These are phyloP conservation scores for Rhagium mordax DNA, from an alignment of 2,888 invertebrate genomes.

Conservation along the genomic window DNA sequence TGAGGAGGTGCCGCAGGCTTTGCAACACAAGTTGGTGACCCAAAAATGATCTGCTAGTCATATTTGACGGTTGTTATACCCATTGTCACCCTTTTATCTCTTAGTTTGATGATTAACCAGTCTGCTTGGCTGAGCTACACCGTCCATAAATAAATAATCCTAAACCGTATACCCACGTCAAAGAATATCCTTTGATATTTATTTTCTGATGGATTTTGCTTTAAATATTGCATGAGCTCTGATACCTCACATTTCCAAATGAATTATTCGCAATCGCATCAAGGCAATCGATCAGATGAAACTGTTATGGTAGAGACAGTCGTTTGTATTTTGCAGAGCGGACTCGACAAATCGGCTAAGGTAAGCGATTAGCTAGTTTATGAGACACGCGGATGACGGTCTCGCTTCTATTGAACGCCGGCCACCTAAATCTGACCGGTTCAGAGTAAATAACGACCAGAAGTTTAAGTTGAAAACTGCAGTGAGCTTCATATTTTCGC, in stretches of 20 bases:
- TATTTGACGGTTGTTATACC: too few relatives aligned
- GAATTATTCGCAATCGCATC: constrained; percentile 18
- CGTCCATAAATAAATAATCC: background rate
- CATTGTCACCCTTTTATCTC: too few relatives aligned
- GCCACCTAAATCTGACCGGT: constrained; percentile 32
- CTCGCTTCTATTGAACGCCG: constrained; percentile 13
- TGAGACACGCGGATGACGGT: constrained; percentile 11
- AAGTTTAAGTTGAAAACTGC: constrained; percentile 26
- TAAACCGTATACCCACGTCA: background rate
- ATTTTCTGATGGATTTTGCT: background rate
- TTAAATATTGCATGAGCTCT: background rate
- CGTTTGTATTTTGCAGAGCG: background rate
- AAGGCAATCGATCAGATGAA: background rate
- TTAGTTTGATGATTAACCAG: too few relatives aligned
- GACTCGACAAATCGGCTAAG: constrained; percentile 25
- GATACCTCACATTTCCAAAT: constrained; percentile 2
- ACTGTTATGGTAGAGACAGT: background rate
- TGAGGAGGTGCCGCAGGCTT: too few relatives aligned
- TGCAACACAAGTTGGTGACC: too few relatives aligned
- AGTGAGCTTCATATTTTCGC: constrained; percentile 26
- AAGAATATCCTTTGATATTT: background rate
- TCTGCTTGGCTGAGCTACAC: too few relatives aligned
- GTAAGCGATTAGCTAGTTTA: constrained; percentile 20
- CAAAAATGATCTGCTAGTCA: too few relatives aligned
- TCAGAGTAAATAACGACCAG: constrained; percentile 26